Evolutionary conservation across 2,888 invertebrate genomes (phyloP), one percentile per base, ranked within the genome.

Genomic region (Parnassius mnemosyne): DNA sequence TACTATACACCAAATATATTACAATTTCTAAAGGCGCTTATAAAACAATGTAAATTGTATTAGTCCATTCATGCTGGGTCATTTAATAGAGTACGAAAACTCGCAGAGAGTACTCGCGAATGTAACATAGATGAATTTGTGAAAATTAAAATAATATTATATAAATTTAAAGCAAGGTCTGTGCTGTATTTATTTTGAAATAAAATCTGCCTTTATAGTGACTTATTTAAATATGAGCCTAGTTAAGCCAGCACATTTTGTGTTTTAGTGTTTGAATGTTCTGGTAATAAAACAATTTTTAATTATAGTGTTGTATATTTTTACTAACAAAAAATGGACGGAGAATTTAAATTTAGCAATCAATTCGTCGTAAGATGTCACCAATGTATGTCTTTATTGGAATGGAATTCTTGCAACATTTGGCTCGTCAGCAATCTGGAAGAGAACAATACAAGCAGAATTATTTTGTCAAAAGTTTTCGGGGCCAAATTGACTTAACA

Each of bases 351-450:
- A 34, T 7, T 34, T 34, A 34, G 34, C 34, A 43, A 51, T 41
- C 16, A 7, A 13, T 49, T 13, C 7, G 34, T 34, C 34, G n/a
- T 11, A 5, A 53, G 49, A 57, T 53, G 50, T 92, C 78, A 95
- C 95, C 96, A 96, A 78, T 93, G 93, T 20, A 94, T 84, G 72
- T 94, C 94, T 79, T 95, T 96, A 73, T 95, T 96, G 47, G 92
- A 86, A 56, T 92, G 86, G 42, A 96, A 80, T 60, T 92, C 88
- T 78, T 93, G 94, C 57, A 95, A 79, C 34, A 94, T 93, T 79
- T 93, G 94, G 69, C 92, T 93, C 1, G 95, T 94, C 63, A 96
- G 91, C 66, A 94, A 84, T 77, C 93, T 93, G 81, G 61, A 86
- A 83, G 25, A 69, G 70, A 63, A 54, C 34, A 34, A 34, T 34